Percentiles rank a stretch among this genome's conserved stretches.
phyloP scores from a whole-genome alignment of 2,113 vertebrate species.

The Syrmaticus mikado region DNA sequence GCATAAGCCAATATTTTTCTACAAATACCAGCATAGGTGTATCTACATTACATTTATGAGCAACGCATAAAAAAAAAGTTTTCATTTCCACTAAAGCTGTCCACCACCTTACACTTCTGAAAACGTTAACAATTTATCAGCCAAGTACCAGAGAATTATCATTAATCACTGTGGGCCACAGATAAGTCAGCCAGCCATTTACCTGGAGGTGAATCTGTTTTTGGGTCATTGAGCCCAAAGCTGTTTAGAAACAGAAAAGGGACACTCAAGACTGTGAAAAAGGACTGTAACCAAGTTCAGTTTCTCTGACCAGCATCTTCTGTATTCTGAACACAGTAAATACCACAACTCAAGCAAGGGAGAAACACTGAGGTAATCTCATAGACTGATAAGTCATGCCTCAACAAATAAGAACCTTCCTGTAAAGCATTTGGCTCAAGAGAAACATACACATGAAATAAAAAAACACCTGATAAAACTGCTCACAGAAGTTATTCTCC shows the following conservation, averaged over 20 bases:
- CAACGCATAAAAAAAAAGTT: background rate
- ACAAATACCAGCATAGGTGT: background rate
- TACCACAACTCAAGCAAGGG: background rate
- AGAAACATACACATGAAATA: fast-evolving
- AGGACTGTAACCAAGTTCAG: background rate
- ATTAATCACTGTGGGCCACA: background rate
- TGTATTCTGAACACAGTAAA: background rate
- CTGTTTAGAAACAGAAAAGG: background rate
- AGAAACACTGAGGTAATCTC: background rate
- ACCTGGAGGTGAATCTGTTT: background rate
- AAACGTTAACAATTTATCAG: background rate
- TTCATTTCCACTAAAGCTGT: background rate
- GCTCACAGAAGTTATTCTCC: background rate
- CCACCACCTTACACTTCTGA: background rate
- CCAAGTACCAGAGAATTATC: background rate
- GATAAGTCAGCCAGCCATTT: background rate
- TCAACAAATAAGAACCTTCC: background rate
- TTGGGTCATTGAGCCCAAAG: background rate
- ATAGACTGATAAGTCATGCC: background rate
- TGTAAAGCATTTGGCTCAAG: background rate
- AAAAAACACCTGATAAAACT: background rate
- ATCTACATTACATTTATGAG: background rate
- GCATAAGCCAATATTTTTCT: background rate
- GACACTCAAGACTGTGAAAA: background rate
- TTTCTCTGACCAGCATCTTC: background rate